Percentiles rank a stretch among this genome's conserved stretches.
Conservation (phyloP, 2,797 vertebrate genomes). For the Neosalanx taihuensis region DNA sequence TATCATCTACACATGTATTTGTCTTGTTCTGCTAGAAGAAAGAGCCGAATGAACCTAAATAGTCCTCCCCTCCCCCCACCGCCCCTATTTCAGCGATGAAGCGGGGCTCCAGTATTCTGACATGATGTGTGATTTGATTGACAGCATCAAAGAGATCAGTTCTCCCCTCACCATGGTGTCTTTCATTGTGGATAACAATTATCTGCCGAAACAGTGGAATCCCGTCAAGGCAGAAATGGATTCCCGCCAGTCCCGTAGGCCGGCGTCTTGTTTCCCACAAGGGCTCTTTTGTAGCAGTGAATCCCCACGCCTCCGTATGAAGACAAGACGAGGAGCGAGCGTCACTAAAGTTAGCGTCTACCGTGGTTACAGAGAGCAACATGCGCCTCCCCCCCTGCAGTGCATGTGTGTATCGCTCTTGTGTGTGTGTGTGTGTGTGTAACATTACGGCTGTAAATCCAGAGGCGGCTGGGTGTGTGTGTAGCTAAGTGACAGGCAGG, state of each 20-base stretch:
- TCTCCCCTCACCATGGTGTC: slow-evolving; percentile 22
- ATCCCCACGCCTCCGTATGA: neutral
- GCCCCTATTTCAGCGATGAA: neutral
- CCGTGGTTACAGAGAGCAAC: neutral
- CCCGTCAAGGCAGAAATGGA: slow-evolving; percentile 29
- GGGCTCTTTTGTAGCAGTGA: slow-evolving; percentile 20
- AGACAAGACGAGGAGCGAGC: neutral
- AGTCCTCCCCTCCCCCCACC: no score
- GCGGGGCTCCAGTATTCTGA: neutral
- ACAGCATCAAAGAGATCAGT: slow-evolving; percentile 19
- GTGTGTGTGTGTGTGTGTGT: neutral
- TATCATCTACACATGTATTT: neutral
- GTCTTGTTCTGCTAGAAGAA: no score
- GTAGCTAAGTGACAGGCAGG: neutral
- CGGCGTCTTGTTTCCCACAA: slow-evolving; percentile 31
- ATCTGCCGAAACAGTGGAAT: slow-evolving; percentile 24
- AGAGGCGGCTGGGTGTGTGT: no score
- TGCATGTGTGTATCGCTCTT: neutral
- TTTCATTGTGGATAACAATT: slow-evolving; percentile 37
- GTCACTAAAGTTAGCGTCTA: neutral
- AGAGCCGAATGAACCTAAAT: no score
- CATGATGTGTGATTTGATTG: neutral
- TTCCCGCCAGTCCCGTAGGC: slow-evolving; percentile 33
- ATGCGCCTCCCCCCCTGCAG: neutral
- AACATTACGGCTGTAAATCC: neutral